A percentile compares a stretch with the other conserved stretches of the same genome.
Conservation (phyloP, 2,113 vertebrate genomes). For the Pseudopipra pipra region DNA sequence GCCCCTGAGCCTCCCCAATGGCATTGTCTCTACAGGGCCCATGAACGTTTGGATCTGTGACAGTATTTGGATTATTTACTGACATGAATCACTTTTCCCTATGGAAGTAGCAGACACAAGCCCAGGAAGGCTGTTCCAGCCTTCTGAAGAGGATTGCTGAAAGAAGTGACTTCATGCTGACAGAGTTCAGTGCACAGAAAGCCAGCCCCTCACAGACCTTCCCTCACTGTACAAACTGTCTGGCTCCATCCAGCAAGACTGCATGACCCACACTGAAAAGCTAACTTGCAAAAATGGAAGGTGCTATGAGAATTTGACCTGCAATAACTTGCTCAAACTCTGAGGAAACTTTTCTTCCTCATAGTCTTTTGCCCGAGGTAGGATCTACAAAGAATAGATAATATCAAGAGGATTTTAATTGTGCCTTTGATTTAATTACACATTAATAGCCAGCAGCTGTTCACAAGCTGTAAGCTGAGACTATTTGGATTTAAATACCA, state of each 20-base stretch:
- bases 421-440: constrained; percentile 1
- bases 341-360: not conserved
- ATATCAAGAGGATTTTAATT: not conserved
- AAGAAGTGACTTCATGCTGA: not conserved
- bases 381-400: constrained; percentile 12
- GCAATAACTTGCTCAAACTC: not conserved
- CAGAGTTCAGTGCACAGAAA: not conserved
- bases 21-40: not conserved
- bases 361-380: not conserved
- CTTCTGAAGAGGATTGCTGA: not conserved
- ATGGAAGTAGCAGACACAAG: not conserved
- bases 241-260: not conserved
- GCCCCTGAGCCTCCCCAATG: not conserved
- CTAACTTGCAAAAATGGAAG: not conserved
- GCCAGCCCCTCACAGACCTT: not conserved
- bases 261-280: not conserved
- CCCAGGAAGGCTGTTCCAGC: not conserved
- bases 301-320: not conserved
- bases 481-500: not conserved
- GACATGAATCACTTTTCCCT: not conserved
- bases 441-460: not conserved
- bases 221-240: not conserved
- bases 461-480: not conserved
- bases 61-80: not conserved
- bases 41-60: not conserved